These are phyloP conservation scores for Oryctes rhinoceros DNA, from an alignment of 1,140 invertebrate genomes.

Conservation along the genomic window DNA sequence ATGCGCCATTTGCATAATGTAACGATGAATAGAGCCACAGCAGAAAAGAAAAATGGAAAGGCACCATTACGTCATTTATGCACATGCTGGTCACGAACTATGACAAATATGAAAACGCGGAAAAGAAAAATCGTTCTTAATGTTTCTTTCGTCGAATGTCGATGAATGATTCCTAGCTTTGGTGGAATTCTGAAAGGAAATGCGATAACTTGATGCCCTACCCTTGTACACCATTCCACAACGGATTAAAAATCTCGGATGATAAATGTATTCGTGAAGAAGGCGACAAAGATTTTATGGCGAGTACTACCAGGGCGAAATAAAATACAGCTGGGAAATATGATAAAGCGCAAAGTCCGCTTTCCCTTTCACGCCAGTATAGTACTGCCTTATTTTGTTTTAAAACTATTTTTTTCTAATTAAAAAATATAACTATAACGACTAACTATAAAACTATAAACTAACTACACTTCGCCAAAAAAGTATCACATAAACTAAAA, in stretches of 20 bases:
- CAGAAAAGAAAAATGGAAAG: neutral
- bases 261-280: slow-evolving; percentile 25
- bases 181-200: slow-evolving; percentile 43
- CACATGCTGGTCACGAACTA: slow-evolving; percentile 46
- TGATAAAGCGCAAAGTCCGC: neutral
- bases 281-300: slow-evolving; percentile 23
- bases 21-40: neutral
- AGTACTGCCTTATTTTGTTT: neutral
- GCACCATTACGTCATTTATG: slow-evolving; percentile 8
- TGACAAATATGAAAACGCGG: slow-evolving; percentile 47
- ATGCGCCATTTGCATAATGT: neutral
- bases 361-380: neutral
- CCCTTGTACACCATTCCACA: slow-evolving; percentile 11
- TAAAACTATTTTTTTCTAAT: too few species aligned
- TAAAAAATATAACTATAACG: too few species aligned
- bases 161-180: slow-evolving; percentile 47
- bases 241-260: slow-evolving; percentile 25
- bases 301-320: neutral
- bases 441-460: too few species aligned
- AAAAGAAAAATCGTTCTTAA: slow-evolving; percentile 46
- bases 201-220: slow-evolving; percentile 25
- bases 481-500: too few species aligned
- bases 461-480: too few species aligned
- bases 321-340: neutral
- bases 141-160: slow-evolving; percentile 43